Evolutionary conservation across 2,797 vertebrate species (phyloP), one percentile per base, ranked within the genome.

Genomic region (Podarcis lilfordi): DNA sequence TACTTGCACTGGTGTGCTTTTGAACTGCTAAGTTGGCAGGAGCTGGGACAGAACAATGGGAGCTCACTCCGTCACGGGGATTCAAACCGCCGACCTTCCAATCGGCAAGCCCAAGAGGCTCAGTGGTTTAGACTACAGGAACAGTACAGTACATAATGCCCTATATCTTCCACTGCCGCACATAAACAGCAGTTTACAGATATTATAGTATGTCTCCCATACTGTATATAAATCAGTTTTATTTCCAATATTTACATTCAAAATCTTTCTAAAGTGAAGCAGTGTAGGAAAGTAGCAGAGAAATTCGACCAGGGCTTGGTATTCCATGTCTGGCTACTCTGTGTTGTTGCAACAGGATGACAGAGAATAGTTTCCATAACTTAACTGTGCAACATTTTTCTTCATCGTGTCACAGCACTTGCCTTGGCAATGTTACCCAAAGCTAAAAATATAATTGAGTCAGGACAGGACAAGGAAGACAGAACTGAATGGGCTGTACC

Each of bases 401-500:
- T 94, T 88, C 84, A 15, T 68, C 59, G 80, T 85, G 82, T 64
- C 40, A 92, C 40, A 89, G 90, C 89, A 88, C 94, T 94, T 91
- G 89, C 83, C 86, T 94, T 93, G 92, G 92, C 94, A 94, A 88
- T 40, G 37, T 89, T 86, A 61, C 75, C 64, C 71, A 86, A 82
- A 35, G 64, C 94, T 97, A 95, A 97, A 97, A 97, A 95, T 96
- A 96, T 80, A 80, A 87, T 1, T 11, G 37, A 29, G 77, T 79
- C 80, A 61, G 80, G 13, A 2, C 85, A 87, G 87, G 91, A 89
- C 83, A 89, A 83, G 83, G 61, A 90, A 83, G 71, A 80, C 23
- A 64, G 35, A 59, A 40, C 15, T 86, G 59, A 19, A 93, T 89
- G 91, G 75, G 86, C 37, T 37, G 90, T 87, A n/a, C 35, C 40